Evolutionary conservation across 2,113 vertebrate species (phyloP).

Genomic region (Ovis canadensis): DNA sequence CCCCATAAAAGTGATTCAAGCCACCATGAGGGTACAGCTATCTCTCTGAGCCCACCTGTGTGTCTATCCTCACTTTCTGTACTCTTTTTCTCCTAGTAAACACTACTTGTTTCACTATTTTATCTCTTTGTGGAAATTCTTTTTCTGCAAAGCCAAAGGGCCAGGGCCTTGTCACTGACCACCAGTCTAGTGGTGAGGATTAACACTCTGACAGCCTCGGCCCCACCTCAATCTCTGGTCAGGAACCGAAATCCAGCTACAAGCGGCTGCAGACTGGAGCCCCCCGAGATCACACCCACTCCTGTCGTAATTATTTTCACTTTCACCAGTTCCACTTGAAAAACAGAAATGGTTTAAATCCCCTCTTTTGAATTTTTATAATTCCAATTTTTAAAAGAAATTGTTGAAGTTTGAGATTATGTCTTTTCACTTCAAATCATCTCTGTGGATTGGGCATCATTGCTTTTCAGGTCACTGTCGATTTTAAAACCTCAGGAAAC

Average conservation of each 20-base stretch:
- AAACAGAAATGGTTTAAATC: not conserved
- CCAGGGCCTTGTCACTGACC: not conserved
- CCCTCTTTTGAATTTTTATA: not conserved
- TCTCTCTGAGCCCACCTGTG: not conserved
- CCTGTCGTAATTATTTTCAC: not conserved
- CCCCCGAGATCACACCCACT: not conserved
- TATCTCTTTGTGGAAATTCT: not conserved
- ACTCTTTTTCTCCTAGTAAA: not conserved
- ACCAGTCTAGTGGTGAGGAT: not conserved
- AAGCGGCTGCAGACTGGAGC: not conserved
- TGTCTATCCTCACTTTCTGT: not conserved
- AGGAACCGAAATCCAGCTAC: not conserved
- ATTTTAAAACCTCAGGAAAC: not conserved
- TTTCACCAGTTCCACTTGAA: not conserved
- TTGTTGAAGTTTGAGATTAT: not conserved
- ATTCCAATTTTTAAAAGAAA: constrained; percentile 1
- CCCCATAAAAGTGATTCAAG: not conserved
- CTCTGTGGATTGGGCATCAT: not conserved
- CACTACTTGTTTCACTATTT: not conserved
- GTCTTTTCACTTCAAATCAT: constrained; percentile 31
- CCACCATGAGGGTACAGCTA: not conserved
- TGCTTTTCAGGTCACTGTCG: not conserved
- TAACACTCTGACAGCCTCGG: not conserved
- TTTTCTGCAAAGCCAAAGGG: not conserved
- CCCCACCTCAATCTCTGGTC: not conserved